These are phyloP conservation scores for Xiphorhynchus erythropygius DNA, from an alignment of 2,797 vertebrate genomes.

Conservation along the genomic window DNA sequence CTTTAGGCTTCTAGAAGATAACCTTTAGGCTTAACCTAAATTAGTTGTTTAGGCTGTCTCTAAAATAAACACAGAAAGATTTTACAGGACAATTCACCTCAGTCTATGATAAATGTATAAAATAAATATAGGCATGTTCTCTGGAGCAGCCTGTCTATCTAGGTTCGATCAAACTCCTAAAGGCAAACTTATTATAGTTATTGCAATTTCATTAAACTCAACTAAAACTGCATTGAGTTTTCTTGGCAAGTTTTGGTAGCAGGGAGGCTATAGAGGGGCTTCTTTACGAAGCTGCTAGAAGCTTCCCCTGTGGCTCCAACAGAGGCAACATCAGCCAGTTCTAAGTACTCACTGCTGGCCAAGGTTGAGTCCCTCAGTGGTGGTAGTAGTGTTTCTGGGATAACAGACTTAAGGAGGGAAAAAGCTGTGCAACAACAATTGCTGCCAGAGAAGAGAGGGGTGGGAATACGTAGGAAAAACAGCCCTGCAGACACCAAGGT, in stretches of 20 bases:
- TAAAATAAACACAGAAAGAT: not conserved
- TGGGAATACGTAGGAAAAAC: not conserved
- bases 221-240: not conserved
- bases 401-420: too few species aligned
- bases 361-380: not conserved
- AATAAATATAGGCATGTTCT: not conserved
- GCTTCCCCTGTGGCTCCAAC: not conserved
- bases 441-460: not conserved
- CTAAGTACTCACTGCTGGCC: fast-evolving
- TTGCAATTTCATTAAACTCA: not conserved
- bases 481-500: too few species aligned
- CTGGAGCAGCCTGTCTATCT: not conserved
- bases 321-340: not conserved
- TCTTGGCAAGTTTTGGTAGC: not conserved
- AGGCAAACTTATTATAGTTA: not conserved
- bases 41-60: constrained; percentile 25
- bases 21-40: not conserved
- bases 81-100: not conserved
- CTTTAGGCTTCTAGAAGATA: not conserved
- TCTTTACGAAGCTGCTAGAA: not conserved
- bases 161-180: not conserved
- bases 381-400: not conserved
- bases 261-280: fast-evolving
- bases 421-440: not conserved
- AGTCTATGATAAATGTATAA: not conserved